phyloP scores from a whole-genome alignment of 2,113 vertebrate genomes.

The mouse (Mus musculus) region DNA sequence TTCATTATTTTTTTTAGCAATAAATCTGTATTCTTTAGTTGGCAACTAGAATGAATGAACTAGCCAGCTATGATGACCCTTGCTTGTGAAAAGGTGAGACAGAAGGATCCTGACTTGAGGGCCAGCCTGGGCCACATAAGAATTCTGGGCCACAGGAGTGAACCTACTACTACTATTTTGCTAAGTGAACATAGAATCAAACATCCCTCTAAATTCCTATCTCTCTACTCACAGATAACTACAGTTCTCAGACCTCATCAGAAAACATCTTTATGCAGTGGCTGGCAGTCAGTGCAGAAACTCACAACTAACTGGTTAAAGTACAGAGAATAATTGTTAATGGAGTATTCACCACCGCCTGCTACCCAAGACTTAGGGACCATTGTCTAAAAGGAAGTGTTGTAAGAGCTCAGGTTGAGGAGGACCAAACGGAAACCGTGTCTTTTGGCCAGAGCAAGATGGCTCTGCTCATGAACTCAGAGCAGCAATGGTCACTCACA shows the following conservation, averaged over 20 bases:
- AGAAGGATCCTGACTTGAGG: neutral
- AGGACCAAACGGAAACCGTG: neutral
- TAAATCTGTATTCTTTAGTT: slow-evolving; percentile 57
- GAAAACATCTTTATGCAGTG: neutral
- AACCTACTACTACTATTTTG: neutral
- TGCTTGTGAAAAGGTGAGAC: neutral
- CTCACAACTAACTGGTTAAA: neutral
- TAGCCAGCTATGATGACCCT: neutral
- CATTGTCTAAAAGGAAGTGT: neutral
- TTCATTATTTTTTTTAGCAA: neutral
- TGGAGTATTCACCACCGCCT: too few species aligned
- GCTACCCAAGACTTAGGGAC: neutral
- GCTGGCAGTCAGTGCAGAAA: neutral
- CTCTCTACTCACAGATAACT: neutral
- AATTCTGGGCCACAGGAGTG: neutral
- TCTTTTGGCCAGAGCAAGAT: neutral
- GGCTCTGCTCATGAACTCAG: neutral
- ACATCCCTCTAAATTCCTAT: neutral
- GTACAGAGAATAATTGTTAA: neutral
- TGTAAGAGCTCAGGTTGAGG: too few species aligned
- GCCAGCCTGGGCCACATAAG: neutral
- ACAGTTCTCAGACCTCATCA: neutral
- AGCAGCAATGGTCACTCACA: neutral
- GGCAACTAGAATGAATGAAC: slow-evolving; percentile 34
- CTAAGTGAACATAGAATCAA: neutral